Evolutionary conservation across 2,113 vertebrate species (phyloP).

Genomic region (Tringa solitaria): DNA sequence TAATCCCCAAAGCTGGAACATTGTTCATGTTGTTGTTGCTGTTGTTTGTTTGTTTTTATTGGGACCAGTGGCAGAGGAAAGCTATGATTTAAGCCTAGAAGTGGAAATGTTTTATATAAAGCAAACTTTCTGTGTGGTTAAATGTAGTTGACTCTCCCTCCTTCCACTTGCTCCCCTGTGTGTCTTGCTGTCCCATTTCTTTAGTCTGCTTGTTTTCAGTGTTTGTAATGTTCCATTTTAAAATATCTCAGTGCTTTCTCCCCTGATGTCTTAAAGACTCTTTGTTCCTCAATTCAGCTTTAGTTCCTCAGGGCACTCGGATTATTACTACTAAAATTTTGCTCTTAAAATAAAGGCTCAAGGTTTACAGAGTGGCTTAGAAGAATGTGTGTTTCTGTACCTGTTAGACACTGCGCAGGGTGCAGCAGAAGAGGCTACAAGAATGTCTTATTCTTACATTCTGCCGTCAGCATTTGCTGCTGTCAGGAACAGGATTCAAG

Average conservation of each 20-base stretch:
- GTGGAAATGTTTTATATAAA: not conserved
- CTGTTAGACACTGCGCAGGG: not conserved
- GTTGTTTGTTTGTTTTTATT: not conserved
- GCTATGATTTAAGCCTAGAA: not conserved
- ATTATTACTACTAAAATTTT: not conserved
- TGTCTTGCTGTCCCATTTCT: not conserved
- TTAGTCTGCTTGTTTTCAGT: not conserved
- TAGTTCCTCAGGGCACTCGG: not conserved
- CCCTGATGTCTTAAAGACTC: not conserved
- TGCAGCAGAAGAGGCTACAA: not conserved
- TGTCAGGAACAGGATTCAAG: conserved; percentile 1
- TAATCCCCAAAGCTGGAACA: not conserved
- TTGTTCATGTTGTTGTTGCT: not conserved
- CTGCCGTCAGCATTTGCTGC: not conserved
- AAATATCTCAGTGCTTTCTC: not conserved
- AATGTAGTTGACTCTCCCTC: not conserved
- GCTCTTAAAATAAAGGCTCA: not conserved
- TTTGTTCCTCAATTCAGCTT: conserved; percentile 2
- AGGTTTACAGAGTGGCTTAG: not conserved
- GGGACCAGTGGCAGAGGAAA: not conserved
- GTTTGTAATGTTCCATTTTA: not conserved
- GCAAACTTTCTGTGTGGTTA: not conserved
- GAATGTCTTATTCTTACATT: not conserved
- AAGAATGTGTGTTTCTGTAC: not conserved
- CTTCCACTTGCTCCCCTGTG: not conserved